Evolutionary conservation across 2,888 invertebrate genomes (phyloP).

Genomic region (Isoperla grammatica): DNA sequence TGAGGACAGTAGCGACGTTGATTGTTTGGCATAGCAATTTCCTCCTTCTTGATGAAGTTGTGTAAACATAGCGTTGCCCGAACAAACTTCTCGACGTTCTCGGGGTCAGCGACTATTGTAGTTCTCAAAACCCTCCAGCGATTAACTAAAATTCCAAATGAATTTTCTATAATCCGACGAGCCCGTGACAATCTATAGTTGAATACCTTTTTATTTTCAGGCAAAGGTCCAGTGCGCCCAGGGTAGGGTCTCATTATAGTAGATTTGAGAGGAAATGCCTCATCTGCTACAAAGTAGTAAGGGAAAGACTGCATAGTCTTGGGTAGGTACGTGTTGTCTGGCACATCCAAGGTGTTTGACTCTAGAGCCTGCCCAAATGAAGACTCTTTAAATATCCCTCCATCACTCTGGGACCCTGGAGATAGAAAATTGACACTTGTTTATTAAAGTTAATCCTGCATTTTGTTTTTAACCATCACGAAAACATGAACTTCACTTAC

Average conservation of each 20-base stretch:
- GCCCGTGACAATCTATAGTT: constrained; percentile 17
- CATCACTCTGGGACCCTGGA: constrained; percentile 9
- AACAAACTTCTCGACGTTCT: constrained; percentile 3
- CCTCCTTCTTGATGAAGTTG: constrained; percentile 5
- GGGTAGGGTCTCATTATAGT: constrained; percentile 16
- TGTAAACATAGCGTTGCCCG: constrained; percentile 13
- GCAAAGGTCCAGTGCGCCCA: not conserved
- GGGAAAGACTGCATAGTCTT: not conserved
- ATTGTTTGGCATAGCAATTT: too few species aligned
- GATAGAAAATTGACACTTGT: too few species aligned
- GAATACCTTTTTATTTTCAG: constrained; percentile 1
- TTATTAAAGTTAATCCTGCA: too few species aligned
- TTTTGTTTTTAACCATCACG: too few species aligned
- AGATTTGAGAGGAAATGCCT: constrained; percentile 3
- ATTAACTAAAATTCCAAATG: constrained; percentile 18
- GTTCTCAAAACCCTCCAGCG: constrained; percentile 9
- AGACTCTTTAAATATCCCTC: constrained; percentile 3
- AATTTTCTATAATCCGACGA: constrained; percentile 7
- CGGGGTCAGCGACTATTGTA: not conserved
- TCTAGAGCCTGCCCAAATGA: constrained; percentile 2
- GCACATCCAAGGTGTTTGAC: not conserved
- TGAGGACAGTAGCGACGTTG: constrained; percentile 11
- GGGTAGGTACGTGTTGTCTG: not conserved
- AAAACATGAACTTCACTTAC: not conserved
- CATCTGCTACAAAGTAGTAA: constrained; percentile 9